phyloP scores from a whole-genome alignment of 2,888 invertebrate genomes.

The Sesia bembeciformis region DNA sequence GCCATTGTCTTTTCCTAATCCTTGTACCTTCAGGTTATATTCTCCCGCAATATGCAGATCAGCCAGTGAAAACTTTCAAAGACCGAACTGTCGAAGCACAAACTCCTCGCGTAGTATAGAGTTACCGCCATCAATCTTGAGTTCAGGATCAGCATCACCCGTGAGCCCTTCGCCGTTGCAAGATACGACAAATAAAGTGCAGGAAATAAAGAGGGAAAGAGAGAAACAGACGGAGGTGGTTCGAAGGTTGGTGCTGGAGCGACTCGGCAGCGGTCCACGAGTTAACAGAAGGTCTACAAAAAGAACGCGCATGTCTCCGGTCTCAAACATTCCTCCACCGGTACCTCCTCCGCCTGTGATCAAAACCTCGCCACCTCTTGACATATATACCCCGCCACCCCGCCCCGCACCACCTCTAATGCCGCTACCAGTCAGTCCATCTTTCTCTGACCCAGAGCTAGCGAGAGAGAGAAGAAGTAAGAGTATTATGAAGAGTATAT shows the following conservation, averaged over 20 bases:
- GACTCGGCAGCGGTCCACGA: conserved; percentile 62
- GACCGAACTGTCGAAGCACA: conserved; percentile 30
- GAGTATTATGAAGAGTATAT: conserved; percentile 88
- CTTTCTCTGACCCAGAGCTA: conserved; percentile 76
- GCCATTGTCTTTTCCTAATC: conserved; percentile 9
- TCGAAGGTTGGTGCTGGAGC: conserved; percentile 87
- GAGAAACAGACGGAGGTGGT: conserved; percentile 89
- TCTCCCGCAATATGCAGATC: conserved; percentile 63
- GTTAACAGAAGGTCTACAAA: conserved; percentile 27
- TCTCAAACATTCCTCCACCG: conserved; percentile 29
- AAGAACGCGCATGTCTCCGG: conserved; percentile 21
- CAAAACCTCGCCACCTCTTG: conserved; percentile 17
- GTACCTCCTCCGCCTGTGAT: conserved; percentile 36
- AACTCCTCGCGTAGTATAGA: conserved; percentile 40
- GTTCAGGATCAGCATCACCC: conserved; percentile 40
- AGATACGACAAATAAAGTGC: conserved; percentile 77
- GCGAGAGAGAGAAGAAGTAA: conserved; percentile 79
- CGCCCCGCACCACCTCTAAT: conserved; percentile 38
- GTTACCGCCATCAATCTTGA: conserved; percentile 24
- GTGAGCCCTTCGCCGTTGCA: conserved; percentile 51
- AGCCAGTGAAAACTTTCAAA: conserved; percentile 53
- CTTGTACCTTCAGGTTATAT: conserved; percentile 41
- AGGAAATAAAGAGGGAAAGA: conserved; percentile 85
- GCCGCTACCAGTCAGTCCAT: conserved; percentile 47
- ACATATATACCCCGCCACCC: conserved; percentile 20